phyloP scores from a whole-genome alignment of 2,888 invertebrate species.

The Portevinia maculata region DNA sequence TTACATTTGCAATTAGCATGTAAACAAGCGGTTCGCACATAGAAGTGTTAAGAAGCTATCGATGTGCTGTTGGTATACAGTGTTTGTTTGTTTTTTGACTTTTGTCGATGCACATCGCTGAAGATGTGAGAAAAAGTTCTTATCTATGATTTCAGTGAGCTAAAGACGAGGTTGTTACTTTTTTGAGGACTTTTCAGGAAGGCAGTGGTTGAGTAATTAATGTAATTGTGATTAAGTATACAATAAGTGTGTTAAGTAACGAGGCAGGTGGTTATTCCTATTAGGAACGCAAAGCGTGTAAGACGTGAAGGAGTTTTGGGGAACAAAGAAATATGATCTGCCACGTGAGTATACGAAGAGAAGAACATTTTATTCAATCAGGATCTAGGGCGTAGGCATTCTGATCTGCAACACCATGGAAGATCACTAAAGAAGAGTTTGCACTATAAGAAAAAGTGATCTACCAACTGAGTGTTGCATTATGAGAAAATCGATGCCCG shows the following conservation, averaged over 20 bases:
- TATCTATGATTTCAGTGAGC: conserved; percentile 2
- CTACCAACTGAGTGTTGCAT: no score
- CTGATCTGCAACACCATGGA: no score
- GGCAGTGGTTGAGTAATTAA: conserved; percentile 25
- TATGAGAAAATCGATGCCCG: no score
- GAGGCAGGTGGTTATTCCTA: conserved; percentile 2
- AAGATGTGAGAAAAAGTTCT: conserved; percentile 42
- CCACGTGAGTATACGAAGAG: background rate
- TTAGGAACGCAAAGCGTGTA: background rate
- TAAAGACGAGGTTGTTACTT: conserved; percentile 10
- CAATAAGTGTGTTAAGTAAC: conserved; percentile 6
- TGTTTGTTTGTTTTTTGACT: conserved; percentile 18
- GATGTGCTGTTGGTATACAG: conserved; percentile 28
- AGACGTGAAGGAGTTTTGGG: conserved; percentile 4
- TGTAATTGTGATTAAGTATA: conserved; percentile 29
- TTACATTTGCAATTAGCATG: conserved; percentile 50
- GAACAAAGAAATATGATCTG: background rate
- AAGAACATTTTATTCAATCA: no score
- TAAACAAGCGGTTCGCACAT: conserved; percentile 43
- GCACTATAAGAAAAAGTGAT: no score
- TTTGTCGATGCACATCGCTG: conserved; percentile 35
- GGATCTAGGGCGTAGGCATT: no score
- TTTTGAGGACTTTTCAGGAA: background rate
- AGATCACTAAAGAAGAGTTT: no score
- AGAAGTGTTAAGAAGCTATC: conserved; percentile 19